phyloP scores from a whole-genome alignment of 2,888 invertebrate genomes.

The Tachystola acroxantha region DNA sequence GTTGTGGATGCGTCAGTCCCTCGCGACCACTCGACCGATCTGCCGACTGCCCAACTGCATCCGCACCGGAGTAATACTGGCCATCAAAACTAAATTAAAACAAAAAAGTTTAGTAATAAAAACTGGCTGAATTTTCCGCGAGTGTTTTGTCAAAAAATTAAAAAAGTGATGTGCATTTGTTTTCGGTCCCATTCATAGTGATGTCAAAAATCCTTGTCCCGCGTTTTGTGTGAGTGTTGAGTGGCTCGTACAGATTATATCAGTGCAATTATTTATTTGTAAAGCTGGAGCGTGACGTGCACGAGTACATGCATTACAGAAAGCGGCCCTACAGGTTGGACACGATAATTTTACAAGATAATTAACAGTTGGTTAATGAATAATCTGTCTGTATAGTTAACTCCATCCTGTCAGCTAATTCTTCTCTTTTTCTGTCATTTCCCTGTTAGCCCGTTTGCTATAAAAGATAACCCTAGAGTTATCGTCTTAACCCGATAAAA shows the following conservation, averaged over 20 bases:
- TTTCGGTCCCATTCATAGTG: conserved; percentile 18
- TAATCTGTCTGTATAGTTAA: not conserved
- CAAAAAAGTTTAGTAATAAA: conserved; percentile 7
- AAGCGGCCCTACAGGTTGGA: conserved; percentile 72
- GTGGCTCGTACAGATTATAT: conserved; percentile 29
- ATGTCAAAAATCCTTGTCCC: conserved; percentile 26
- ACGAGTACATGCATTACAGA: conserved; percentile 70
- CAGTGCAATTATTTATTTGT: conserved; percentile 43
- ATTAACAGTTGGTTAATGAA: not conserved
- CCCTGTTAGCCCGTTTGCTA: no score
- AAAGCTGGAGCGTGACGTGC: conserved; percentile 73
- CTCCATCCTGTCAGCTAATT: conserved; percentile 2
- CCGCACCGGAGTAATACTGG: conserved; percentile 3
- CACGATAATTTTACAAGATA: conserved; percentile 7
- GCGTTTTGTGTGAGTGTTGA: conserved; percentile 34
- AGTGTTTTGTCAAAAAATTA: not conserved
- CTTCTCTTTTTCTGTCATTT: no score
- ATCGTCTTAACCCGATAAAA: no score
- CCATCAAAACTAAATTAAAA: conserved; percentile 22
- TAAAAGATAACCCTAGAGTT: no score
- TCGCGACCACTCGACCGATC: conserved; percentile 49
- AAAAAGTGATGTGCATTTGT: conserved; percentile 17
- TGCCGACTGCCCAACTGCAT: conserved; percentile 29
- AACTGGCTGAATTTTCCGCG: not conserved
- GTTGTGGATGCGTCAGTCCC: conserved; percentile 56